Base-by-base conservation (phyloP, 2,113 vertebrate species). In the Rhipidura dahli region DNA sequence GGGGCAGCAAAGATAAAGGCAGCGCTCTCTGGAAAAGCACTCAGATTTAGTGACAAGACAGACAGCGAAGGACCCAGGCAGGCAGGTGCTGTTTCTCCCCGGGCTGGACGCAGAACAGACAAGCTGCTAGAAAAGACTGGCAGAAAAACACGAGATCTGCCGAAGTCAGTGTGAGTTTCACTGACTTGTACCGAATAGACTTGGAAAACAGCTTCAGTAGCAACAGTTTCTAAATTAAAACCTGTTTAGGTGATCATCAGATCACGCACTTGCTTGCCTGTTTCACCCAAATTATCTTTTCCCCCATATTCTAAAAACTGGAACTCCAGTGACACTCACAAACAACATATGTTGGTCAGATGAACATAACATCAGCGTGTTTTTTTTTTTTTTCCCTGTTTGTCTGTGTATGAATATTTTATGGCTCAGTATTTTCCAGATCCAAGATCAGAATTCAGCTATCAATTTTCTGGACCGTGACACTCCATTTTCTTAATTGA, bases 341-440 rank as follows among this genome's bases (percentile, higher is more conserved):
- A 95, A 94, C 88, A 94, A 82, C 93, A 78, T 92, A 87, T 78
- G 88, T 60, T 87, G 92, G 88, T 86, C 76, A 33, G 92, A 92
- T 93, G 87, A 93, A 75, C 77, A 86, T 78, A 92, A 87, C 85
- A 94, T 92, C 92, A 92, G 88, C 24, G n/a, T n/a, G n/a, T n/a
- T n/a, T 40, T 45, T 65, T 45, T 65, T 69, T 47, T 82, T 75
- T 75, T 64, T 35, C 3, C 54, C 21, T 64, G 12, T 33, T 54
- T 59, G 47, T 56, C 56, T 37, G 15, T 56, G 27, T 9, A 94
- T 91, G 90, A 96, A 81, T 93, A 95, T 95, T 95, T 95, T 92
- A 96, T 92, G 80, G 92, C 83, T 95, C 90, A 79, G 90, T 94
- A 92, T 97, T 96, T 96, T 96, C 92, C 94, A 94, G 88, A 95